Evolutionary conservation across 2,797 vertebrate genomes (phyloP), one percentile per base, ranked within the genome.

Genomic region (Lepus townsendii): DNA sequence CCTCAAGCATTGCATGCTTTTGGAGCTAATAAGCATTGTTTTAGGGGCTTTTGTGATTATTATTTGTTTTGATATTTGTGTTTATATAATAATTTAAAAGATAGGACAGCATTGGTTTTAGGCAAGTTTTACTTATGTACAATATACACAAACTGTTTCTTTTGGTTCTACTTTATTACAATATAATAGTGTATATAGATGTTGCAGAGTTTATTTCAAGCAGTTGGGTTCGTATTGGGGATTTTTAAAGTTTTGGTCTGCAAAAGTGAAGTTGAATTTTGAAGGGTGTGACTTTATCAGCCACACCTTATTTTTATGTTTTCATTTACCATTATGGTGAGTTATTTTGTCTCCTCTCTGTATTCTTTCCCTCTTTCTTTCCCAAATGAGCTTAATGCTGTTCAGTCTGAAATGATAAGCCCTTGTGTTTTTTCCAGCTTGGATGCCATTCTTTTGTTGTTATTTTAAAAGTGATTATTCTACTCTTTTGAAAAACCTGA

Each of bases 81-180:
- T 83, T 6, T 84, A 22, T 85, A 12, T 86, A n/a, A 10, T 77
- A 76, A 66, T 93, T 93, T 71, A 93, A 95, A 94, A 92, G 80
- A 83, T 5, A 12, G n/a, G 62, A 83, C 16, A 91, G 47, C 17
- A 80, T n/a, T 91, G 30, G 73, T 87, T 78, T 92, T 60, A 93
- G 75, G 50, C 68, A 90, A 7, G 77, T 92, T 93, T 95, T 95
- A 93, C 60, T 95, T 38, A 66, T 10, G 20, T 69, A 57, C 54
- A 16, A 57, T 57, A 20, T 93, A 42, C n/a, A 62, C 47, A 63
- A 0, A 57, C 19, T 80, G 71, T 91, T 95, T 94, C 63, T 95
- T 95, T 86, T 75, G 84, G 27, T 20, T 71, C 19, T 83, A 3
- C 83, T 94, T 93, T 14, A 71, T 96, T 83, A 94, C 86, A 88